Conservation (phyloP, 2,888 invertebrate genomes). For the Cyaniris semiargus region DNA sequence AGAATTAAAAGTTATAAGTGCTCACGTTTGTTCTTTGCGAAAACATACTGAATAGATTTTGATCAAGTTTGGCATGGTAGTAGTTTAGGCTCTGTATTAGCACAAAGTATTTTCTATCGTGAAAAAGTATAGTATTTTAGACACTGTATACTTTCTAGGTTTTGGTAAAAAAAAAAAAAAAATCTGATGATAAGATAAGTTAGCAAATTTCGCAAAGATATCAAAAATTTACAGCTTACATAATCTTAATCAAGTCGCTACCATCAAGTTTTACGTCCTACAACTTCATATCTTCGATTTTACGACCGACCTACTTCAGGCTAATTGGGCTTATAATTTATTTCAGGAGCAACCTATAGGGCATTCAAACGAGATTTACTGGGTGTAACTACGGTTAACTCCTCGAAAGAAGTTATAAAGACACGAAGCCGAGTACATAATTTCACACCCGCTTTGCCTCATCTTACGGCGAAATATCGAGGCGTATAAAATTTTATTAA, state of each 20-base stretch:
- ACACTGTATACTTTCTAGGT: too few species aligned
- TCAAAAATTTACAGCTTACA: constrained; percentile 20
- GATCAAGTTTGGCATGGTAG: too few species aligned
- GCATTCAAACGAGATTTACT: constrained; percentile 14
- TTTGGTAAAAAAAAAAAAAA: too few species aligned
- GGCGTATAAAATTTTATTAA: constrained; percentile 79
- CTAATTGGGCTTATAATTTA: constrained; percentile 11
- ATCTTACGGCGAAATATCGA: constrained; percentile 76
- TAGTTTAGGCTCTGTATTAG: not conserved
- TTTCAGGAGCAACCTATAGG: not conserved
- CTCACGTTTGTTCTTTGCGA: too few species aligned
- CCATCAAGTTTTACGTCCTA: constrained; percentile 1
- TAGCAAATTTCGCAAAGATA: constrained; percentile 39
- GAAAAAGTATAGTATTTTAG: too few species aligned
- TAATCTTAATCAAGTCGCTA: constrained; percentile 13
- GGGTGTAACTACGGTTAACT: constrained; percentile 36
- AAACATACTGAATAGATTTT: too few species aligned
- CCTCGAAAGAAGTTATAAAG: constrained; percentile 58
- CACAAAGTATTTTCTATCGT: not conserved
- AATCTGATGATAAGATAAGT: not conserved
- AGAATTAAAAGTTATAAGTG: too few species aligned
- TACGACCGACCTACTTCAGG: constrained; percentile 17
- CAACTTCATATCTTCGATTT: constrained; percentile 21
- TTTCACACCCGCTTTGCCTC: constrained; percentile 75
- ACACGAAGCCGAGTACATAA: constrained; percentile 62